Base-by-base conservation (phyloP, 2,113 vertebrate species). In the Oryzias woworae region DNA sequence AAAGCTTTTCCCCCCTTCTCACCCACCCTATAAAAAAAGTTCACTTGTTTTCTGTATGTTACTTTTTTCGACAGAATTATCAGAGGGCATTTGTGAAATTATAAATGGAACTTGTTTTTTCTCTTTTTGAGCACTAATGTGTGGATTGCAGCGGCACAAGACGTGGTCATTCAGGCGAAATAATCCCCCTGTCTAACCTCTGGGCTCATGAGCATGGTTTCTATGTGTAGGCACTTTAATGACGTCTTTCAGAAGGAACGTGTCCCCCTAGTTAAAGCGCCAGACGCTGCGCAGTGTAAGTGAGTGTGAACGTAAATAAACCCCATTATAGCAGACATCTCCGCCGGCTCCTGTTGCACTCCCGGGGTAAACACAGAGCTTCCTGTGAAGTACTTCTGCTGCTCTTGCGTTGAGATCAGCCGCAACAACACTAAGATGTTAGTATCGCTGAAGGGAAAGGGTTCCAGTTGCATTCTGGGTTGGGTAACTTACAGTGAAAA, bases 301-400 rank as follows among this genome's bases (percentile, higher is more conserved):
- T 89, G 92, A 94, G 95, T 94, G 86, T 85, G 85, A 88, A 93
- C 91, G 92, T 98, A 96, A 97, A 96, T 95, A 96, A 96, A 95
- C 94, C 92, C 94, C 94, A 95, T 95, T 95, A 94, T 94, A 80
- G 73, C 94, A 93, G 93, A 92, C 94, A 92, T 94, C 92, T 93
- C 93, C 90, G 36, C 86, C 81, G 91, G 91, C 93, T 93, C 92
- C 93, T 95, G 94, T 96, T 94, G 93, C 94, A 93, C 93, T 92
- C 91, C 91, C 78, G 84, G 91, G 75, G 92, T 96, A 95, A 96
- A 95, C 94, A 95, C 94, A 94, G 92, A 90, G 93, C 93, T 96
- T 96, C 95, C 94, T 95, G 94, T 88, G 78, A 93, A 86, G 92
- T 64, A 89, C 93, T 91, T 92, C 93, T 94, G 92, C 90, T 87